phyloP scores from a whole-genome alignment of 2,888 invertebrate species.

The Microplitis manilae region DNA sequence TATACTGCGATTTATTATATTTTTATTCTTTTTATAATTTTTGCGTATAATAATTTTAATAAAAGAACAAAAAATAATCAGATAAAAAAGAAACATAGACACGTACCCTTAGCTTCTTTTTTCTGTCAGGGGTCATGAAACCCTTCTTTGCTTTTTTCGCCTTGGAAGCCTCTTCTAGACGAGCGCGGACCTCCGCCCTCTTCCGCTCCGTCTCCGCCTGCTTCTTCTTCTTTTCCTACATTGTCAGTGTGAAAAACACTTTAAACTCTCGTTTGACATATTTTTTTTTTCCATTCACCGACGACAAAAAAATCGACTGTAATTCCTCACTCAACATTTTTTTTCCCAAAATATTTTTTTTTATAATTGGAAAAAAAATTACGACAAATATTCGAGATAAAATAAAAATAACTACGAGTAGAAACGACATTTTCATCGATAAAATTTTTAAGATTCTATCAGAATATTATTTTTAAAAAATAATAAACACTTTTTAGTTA shows the following conservation, averaged over 20 bases:
- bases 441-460: too few relatives aligned
- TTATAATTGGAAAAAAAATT: constrained; percentile 24
- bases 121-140: constrained; percentile 99
- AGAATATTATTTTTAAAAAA: too few relatives aligned
- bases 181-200: constrained; percentile 98
- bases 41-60: neutral
- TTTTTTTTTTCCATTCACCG: constrained; percentile 29
- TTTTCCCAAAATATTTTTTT: constrained; percentile 18
- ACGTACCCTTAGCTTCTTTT: constrained; percentile 98
- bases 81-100: constrained; percentile 23
- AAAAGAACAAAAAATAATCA: constrained; percentile 19
- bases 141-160: constrained; percentile 99
- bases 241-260: constrained; percentile 54
- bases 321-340: constrained; percentile 13
- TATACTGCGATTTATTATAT: neutral
- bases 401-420: constrained; percentile 13
- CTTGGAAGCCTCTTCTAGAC: constrained; percentile 98
- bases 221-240: constrained; percentile 96
- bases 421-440: neutral
- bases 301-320: constrained; percentile 33
- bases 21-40: neutral
- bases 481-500: too few relatives aligned
- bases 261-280: constrained; percentile 46
- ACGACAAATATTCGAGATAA: neutral
- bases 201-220: constrained; percentile 98